Evolutionary conservation across 2,113 vertebrate genomes (phyloP).

Genomic region (Falcunculus frontatus): DNA sequence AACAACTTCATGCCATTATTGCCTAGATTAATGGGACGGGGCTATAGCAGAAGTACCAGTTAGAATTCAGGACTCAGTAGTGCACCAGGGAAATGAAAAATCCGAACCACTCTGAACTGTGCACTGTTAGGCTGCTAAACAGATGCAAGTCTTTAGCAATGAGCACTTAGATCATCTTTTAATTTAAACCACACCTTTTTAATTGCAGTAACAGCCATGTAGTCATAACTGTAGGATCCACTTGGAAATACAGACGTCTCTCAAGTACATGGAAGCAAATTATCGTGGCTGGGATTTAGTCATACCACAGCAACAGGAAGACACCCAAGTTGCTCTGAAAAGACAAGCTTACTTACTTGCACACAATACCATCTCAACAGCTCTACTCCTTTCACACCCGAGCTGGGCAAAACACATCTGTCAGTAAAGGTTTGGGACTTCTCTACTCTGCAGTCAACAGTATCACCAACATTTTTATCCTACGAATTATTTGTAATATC

Average conservation of each 20-base stretch:
- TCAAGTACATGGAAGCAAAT: neutral
- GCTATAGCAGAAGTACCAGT: neutral
- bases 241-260: neutral
- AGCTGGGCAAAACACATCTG: neutral
- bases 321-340: neutral
- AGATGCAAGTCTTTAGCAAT: neutral
- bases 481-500: neutral
- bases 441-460: neutral
- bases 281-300: neutral
- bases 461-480: neutral
- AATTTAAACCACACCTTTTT: neutral
- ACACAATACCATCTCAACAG: neutral
- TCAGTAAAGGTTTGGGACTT: neutral
- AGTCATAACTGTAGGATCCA: neutral
- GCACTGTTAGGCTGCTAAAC: neutral
- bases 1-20: neutral
- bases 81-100: neutral
- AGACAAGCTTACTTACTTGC: neutral
- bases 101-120: neutral
- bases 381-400: neutral
- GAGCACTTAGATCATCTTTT: neutral
- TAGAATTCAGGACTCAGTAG: neutral
- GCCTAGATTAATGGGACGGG: neutral
- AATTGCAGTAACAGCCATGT: neutral
- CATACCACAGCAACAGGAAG: neutral